Evolutionary conservation across 2,888 invertebrate genomes (phyloP).

Genomic region (Ormyrus rosae): DNA sequence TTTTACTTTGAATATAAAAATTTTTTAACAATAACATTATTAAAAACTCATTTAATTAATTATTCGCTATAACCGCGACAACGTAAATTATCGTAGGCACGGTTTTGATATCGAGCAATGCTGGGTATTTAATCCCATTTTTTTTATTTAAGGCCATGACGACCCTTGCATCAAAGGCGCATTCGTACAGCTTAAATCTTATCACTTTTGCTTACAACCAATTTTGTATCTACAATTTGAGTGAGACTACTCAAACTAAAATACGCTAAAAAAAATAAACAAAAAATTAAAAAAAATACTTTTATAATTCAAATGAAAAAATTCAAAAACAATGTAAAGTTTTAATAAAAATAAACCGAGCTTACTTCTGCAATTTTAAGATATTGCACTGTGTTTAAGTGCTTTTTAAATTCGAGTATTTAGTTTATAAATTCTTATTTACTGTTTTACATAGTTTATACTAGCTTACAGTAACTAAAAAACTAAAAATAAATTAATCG

Average conservation of each 20-base stretch:
- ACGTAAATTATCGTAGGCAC: constrained; percentile 20
- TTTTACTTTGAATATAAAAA: constrained; percentile 30
- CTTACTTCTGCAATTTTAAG: too few relatives aligned
- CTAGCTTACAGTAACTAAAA: too few relatives aligned
- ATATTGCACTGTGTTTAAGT: too few relatives aligned
- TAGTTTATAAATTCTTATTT: too few relatives aligned
- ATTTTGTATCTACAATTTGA: constrained; percentile 33
- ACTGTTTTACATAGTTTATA: too few relatives aligned
- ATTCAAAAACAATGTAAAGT: background rate
- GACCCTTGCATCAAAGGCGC: constrained; percentile 28
- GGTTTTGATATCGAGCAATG: constrained; percentile 2
- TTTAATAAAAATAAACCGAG: background rate
- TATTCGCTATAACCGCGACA: constrained; percentile 12
- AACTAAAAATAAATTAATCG: too few relatives aligned
- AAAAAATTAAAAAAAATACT: too few relatives aligned
- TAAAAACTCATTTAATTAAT: constrained; percentile 38
- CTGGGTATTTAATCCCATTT: constrained; percentile 9
- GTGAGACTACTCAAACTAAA: constrained; percentile 12
- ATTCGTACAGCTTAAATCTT: constrained; percentile 26
- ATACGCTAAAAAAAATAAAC: too few relatives aligned
- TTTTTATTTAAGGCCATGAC: constrained; percentile 39
- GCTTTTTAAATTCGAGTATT: too few relatives aligned
- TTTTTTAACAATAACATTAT: constrained; percentile 40
- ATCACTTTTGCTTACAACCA: background rate
- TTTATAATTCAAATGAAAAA: background rate